Evolutionary conservation across 2,888 invertebrate species (phyloP).

Genomic region (Cephus runcator): DNA sequence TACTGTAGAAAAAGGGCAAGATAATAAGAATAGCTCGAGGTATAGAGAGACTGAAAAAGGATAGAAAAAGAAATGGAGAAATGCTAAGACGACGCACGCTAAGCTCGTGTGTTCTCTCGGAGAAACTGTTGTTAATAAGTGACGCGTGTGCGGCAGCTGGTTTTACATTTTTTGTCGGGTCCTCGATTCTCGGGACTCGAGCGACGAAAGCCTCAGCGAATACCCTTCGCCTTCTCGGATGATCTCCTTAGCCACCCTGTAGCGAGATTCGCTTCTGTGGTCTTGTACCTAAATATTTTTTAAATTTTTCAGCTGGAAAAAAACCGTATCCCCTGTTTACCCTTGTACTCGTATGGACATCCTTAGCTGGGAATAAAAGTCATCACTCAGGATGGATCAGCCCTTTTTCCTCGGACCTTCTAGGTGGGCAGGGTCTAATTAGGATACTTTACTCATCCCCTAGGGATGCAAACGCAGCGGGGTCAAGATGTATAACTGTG

Average conservation of each 20-base stretch:
- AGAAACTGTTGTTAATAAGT: slow-evolving; percentile 57
- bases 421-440: not conserved
- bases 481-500: not conserved
- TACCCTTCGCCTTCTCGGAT: slow-evolving; percentile 6
- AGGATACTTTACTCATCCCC: not conserved
- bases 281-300: slow-evolving; percentile 17
- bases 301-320: slow-evolving; percentile 18
- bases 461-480: not conserved
- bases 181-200: slow-evolving; percentile 24
- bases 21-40: slow-evolving; percentile 15
- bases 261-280: slow-evolving; percentile 18
- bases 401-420: not conserved
- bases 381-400: not conserved
- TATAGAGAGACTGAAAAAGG: slow-evolving; percentile 14
- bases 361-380: not conserved
- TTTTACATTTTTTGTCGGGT: slow-evolving; percentile 48
- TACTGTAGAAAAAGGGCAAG: not conserved
- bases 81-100: slow-evolving; percentile 10
- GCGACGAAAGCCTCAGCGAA: not conserved
- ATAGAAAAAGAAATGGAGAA: slow-evolving; percentile 35
- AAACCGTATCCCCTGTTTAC: not conserved
- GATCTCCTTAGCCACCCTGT: slow-evolving; percentile 5
- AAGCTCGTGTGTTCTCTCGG: slow-evolving; percentile 33
- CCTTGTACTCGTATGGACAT: not conserved
- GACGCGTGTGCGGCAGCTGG: slow-evolving; percentile 64